Evolutionary conservation across 2,888 invertebrate genomes (phyloP).

Genomic region (Cryptosula pallasiana): DNA sequence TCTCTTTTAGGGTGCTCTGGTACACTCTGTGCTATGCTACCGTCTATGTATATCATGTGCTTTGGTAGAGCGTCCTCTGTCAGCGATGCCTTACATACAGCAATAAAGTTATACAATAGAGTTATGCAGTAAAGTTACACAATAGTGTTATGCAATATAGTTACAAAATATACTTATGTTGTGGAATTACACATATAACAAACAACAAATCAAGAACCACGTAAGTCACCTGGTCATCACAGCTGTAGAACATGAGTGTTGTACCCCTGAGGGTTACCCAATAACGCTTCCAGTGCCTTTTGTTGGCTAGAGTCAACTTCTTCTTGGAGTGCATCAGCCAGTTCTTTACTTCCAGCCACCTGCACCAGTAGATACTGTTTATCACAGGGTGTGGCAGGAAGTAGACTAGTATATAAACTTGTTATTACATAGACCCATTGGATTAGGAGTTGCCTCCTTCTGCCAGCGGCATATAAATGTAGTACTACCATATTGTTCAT

Average conservation of each 20-base stretch:
- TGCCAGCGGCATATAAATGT: too few species aligned
- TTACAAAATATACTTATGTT: neutral
- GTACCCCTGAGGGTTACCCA: slow-evolving; percentile 98
- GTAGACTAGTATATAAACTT: too few species aligned
- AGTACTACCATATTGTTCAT: too few species aligned
- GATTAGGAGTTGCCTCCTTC: too few species aligned
- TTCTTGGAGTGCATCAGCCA: slow-evolving; percentile 96
- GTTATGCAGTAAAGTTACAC: neutral
- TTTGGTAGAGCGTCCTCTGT: slow-evolving; percentile 42
- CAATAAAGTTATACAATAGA: neutral
- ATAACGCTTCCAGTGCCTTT: slow-evolving; percentile 96
- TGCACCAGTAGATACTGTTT: too few species aligned
- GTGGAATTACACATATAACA: neutral
- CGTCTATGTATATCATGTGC: slow-evolving; percentile 51
- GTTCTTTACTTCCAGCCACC: slow-evolving; percentile 95
- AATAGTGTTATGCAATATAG: neutral
- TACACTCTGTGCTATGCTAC: slow-evolving; percentile 86
- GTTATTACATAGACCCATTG: too few species aligned
- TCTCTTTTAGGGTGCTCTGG: slow-evolving; percentile 98
- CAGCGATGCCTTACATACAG: neutral
- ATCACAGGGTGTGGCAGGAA: too few species aligned
- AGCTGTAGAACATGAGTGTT: slow-evolving; percentile 79
- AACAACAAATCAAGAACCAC: neutral
- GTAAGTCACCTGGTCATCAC: slow-evolving; percentile 32
- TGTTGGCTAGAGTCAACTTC: slow-evolving; percentile 81